These are phyloP conservation scores for Campaea margaritaria DNA, from an alignment of 2,888 invertebrate species.

Conservation along the genomic window DNA sequence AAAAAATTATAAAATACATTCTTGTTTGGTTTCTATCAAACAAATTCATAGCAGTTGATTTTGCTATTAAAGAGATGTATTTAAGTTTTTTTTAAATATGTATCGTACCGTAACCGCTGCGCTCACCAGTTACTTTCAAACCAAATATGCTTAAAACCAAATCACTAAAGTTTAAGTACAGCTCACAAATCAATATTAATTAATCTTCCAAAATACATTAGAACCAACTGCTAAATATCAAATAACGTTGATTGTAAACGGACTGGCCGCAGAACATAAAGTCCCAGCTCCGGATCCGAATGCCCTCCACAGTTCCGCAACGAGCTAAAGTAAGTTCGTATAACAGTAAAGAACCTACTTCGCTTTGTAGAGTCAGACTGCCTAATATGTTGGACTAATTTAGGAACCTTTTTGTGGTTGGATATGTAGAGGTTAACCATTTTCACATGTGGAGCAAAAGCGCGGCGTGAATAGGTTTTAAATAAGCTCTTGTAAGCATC, in stretches of 20 bases:
- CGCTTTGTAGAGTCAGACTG: not conserved
- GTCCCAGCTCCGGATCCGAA: not conserved
- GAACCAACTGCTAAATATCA: constrained; percentile 5
- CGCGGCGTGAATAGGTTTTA: too few species aligned
- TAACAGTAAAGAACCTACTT: not conserved
- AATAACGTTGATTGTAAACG: constrained; percentile 22
- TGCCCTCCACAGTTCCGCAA: not conserved
- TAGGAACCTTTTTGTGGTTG: not conserved
- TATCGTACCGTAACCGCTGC: too few species aligned
- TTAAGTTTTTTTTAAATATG: too few species aligned
- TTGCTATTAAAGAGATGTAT: too few species aligned
- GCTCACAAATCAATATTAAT: constrained; percentile 8
- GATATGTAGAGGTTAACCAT: not conserved
- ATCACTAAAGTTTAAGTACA: not conserved
- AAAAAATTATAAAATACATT: too few species aligned
- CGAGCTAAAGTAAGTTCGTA: not conserved
- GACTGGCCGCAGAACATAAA: constrained; percentile 1
- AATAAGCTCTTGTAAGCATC: too few species aligned
- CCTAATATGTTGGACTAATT: too few species aligned
- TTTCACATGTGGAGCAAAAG: not conserved
- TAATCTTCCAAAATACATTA: not conserved
- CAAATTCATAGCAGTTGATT: not conserved
- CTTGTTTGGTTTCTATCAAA: not conserved
- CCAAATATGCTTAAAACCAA: too few species aligned
- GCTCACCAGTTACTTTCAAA: too few species aligned